A percentile compares a stretch with the other conserved stretches of the same genome.
phyloP scores from a whole-genome alignment of 1,140 invertebrate genomes.

The Anagrus nilaparvatae region DNA sequence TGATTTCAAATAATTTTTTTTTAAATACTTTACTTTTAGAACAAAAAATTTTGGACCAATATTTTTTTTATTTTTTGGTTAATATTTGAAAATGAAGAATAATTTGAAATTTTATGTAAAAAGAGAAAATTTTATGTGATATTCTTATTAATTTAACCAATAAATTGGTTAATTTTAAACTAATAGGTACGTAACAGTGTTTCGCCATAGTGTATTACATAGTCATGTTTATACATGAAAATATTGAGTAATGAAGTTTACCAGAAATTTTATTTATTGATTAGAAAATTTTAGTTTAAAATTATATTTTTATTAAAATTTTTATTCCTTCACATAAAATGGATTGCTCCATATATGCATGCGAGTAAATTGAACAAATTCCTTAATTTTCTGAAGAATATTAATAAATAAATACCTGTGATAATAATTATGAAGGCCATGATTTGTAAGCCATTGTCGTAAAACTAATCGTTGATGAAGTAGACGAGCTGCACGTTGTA shows the following conservation, averaged over 20 bases:
- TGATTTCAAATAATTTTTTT: slow-evolving; percentile 5
- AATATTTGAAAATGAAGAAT: slow-evolving; percentile 4
- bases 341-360: too few species aligned
- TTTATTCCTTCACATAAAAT: too few species aligned
- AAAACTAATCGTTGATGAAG: slow-evolving; percentile 71
- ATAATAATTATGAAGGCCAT: slow-evolving; percentile 64
- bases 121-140: not conserved
- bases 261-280: too few species aligned
- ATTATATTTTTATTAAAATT: too few species aligned
- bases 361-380: too few species aligned
- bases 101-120: not conserved
- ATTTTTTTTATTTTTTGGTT: slow-evolving; percentile 2
- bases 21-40: too few species aligned
- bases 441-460: slow-evolving; percentile 67
- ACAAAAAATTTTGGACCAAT: not conserved
- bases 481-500: slow-evolving; percentile 63
- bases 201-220: not conserved
- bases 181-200: too few species aligned
- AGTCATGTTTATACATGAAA: not conserved
- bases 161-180: too few species aligned
- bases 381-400: too few species aligned
- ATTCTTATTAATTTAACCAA: too few species aligned
- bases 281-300: too few species aligned
- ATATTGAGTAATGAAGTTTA: too few species aligned
- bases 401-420: slow-evolving; percentile 55